Evolutionary conservation across 2,113 vertebrate species (phyloP), one percentile per base, ranked within the genome.

Genomic region (Microcebus tavaratra): DNA sequence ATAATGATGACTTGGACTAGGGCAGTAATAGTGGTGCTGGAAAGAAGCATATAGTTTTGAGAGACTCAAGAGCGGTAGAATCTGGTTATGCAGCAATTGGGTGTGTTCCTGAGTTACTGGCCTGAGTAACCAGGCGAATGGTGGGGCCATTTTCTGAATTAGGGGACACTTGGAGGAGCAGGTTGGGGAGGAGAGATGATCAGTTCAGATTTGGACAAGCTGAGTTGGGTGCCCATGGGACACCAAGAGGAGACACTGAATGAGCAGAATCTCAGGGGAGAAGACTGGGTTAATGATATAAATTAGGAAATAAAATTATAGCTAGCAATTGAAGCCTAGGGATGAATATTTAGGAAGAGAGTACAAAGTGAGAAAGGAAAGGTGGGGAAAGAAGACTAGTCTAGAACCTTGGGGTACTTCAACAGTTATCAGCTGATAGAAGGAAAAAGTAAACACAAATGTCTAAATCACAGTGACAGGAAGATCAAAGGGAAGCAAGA

Each of bases 231-330:
- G 29, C 34, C 36, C 23, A 3, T 84, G 55, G 39, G 86, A 73
- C 23, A 80, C 36, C 6, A n/a, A 3, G 17, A 29, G 11, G 5
- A 65, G 9, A 84, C 73, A 29, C 3, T 48, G 12, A 67, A 15
- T 17, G 4, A 17, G 70, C n/a, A 63, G 86, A 70, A 73, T 17
- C 63, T 79, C 31, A 6, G 20, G 21, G 55, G 25, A 72, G 21
- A 83, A 55, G 25, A 65, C 42, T 88, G 42, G 23, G 9, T 57
- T 83, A 70, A 81, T n/a, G 34, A 23, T 15, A 63, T 45, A 83
- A 84, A 91, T 73, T 48, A 94, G 45, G 50, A 73, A 94, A 94
- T 55, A 53, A 65, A 17, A n/a, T n/a, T 23, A 91, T 57, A 61
- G 55, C 39, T 88, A 84, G 83, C 65, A 94, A 73, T 21, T 59